These are phyloP conservation scores for Cotesia vestalis DNA, from an alignment of 1,140 invertebrate species.

Conservation along the genomic window DNA sequence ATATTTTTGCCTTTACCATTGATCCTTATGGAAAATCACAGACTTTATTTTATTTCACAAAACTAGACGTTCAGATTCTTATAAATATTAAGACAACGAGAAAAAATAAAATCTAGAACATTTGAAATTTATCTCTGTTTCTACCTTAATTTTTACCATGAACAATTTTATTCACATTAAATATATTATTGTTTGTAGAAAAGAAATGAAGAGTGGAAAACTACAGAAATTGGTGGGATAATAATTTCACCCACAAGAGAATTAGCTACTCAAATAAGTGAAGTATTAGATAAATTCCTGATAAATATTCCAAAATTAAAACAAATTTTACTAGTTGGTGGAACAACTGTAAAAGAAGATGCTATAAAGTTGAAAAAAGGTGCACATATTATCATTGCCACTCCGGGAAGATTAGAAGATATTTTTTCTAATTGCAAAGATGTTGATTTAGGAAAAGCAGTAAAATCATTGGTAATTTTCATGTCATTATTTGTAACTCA, in stretches of 20 bases:
- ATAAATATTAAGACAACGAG: too few relatives aligned
- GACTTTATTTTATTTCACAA: too few relatives aligned
- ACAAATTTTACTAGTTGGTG: slow-evolving; percentile 82
- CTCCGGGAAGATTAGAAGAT: slow-evolving; percentile 92
- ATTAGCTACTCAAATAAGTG: slow-evolving; percentile 87
- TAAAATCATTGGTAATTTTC: slow-evolving; percentile 77
- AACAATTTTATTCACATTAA: not conserved
- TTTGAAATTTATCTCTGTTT: too few relatives aligned
- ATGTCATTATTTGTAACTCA: not conserved
- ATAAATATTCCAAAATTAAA: slow-evolving; percentile 65
- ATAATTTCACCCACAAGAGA: slow-evolving; percentile 95
- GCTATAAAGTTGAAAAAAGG: slow-evolving; percentile 76
- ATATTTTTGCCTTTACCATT: too few relatives aligned
- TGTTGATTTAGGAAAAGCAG: slow-evolving; percentile 71
- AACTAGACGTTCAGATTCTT: too few relatives aligned
- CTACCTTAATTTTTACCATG: too few relatives aligned
- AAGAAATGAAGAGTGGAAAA: slow-evolving; percentile 70
- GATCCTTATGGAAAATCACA: too few relatives aligned
- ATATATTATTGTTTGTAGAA: slow-evolving; percentile 48
- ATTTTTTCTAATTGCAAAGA: slow-evolving; percentile 75
- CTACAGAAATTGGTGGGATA: slow-evolving; percentile 84
- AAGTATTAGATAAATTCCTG: slow-evolving; percentile 76
- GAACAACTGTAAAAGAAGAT: slow-evolving; percentile 79
- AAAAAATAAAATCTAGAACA: too few relatives aligned
- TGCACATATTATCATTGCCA: slow-evolving; percentile 88